A percentile compares a stretch with the other conserved stretches of the same genome.
phyloP scores from a whole-genome alignment of 1,140 invertebrate species.

The Teleopsis dalmanni region DNA sequence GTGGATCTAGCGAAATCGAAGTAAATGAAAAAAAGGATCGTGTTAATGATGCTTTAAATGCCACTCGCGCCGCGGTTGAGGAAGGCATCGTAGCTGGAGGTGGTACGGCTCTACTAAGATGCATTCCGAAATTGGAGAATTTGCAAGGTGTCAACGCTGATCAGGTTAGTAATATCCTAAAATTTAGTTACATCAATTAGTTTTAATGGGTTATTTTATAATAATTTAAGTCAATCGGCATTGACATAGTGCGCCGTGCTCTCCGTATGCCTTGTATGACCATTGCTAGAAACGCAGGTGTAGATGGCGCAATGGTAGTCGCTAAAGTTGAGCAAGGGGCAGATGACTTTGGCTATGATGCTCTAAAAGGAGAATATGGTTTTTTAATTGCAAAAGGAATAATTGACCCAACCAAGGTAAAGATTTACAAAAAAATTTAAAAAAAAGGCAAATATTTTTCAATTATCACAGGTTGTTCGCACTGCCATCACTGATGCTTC shows the following conservation, averaged over 20 bases:
- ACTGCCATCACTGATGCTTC: conserved; percentile 96
- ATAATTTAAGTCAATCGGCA: conserved; percentile 48
- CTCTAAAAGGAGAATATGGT: conserved; percentile 87
- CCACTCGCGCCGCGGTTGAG: conserved; percentile 96
- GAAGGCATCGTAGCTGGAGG: conserved; percentile 99
- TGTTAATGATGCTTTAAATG: conserved; percentile 96
- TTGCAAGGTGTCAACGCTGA: conserved; percentile 75
- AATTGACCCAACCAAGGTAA: conserved; percentile 92
- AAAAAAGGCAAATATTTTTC: not conserved
- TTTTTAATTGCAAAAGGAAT: conserved; percentile 97
- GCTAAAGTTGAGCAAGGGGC: conserved; percentile 75
- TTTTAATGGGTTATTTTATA: not conserved
- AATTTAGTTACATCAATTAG: not conserved
- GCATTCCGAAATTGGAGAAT: conserved; percentile 65
- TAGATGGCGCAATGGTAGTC: conserved; percentile 92
- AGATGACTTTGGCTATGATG: conserved; percentile 90
- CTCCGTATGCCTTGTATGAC: conserved; percentile 90
- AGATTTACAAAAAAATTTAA: conserved; percentile 16
- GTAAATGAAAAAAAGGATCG: conserved; percentile 99
- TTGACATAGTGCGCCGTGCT: conserved; percentile 89
- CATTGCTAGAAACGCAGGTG: conserved; percentile 94
- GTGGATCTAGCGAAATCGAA: conserved; percentile 95
- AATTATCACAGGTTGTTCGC: conserved; percentile 61
- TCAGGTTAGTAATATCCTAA: conserved; percentile 54
- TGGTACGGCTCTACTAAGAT: conserved; percentile 90